A percentile compares a stretch with the other conserved stretches of the same genome.
Conservation (phyloP, 2,113 vertebrate species). For the Salvelinus namaycush region DNA sequence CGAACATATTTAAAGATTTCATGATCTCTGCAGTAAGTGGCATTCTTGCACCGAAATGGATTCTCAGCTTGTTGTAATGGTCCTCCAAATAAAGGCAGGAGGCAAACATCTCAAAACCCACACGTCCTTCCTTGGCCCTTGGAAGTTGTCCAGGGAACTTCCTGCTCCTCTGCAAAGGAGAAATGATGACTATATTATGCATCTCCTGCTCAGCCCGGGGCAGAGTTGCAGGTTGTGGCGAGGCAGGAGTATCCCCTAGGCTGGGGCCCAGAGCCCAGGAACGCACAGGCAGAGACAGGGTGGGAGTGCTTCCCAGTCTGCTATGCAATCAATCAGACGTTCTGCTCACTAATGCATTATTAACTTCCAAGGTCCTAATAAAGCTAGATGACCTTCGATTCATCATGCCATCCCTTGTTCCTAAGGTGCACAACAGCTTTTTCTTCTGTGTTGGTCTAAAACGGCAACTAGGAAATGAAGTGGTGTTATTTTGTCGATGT, state of each 20-base stretch:
- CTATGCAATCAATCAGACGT: slow-evolving; percentile 73
- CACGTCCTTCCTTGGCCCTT: slow-evolving; percentile 63
- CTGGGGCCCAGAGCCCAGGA: slow-evolving; percentile 34
- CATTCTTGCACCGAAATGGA: background rate
- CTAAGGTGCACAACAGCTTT: background rate
- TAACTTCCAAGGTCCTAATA: slow-evolving; percentile 64
- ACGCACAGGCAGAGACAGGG: slow-evolving; percentile 44
- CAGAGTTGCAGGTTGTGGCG: slow-evolving; percentile 65
- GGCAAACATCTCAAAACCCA: slow-evolving; percentile 7
- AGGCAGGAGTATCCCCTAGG: slow-evolving; percentile 30
- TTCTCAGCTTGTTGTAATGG: slow-evolving; percentile 7
- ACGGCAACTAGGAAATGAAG: background rate
- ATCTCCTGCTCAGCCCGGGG: slow-evolving; percentile 48
- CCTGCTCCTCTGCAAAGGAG: slow-evolving; percentile 62
- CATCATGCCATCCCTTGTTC: slow-evolving; percentile 35
- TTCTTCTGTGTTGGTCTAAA: background rate
- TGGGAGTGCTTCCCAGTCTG: slow-evolving; percentile 62
- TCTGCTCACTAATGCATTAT: slow-evolving; percentile 58
- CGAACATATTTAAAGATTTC: slow-evolving; percentile 5
- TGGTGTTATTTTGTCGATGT: background rate
- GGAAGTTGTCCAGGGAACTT: slow-evolving; percentile 53
- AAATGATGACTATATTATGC: slow-evolving; percentile 66
- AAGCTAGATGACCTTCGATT: slow-evolving; percentile 61
- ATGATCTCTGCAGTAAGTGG: background rate
- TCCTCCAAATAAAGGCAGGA: slow-evolving; percentile 9